Base-by-base conservation (phyloP, 1,140 invertebrate species). In the Brachionus manjavacas region DNA sequence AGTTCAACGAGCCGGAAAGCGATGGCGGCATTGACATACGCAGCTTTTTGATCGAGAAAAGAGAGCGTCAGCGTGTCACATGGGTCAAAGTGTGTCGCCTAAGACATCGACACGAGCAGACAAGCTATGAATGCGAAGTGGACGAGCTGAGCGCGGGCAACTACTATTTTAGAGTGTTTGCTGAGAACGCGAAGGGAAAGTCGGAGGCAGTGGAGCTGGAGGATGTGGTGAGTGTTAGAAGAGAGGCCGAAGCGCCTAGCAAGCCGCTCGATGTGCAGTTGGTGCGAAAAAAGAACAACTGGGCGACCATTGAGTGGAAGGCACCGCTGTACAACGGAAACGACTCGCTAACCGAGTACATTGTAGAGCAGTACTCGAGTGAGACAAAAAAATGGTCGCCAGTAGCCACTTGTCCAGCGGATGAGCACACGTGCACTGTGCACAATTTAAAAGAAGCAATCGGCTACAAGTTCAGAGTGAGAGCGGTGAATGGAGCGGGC, bases 141-240 rank as follows among this genome's bases (percentile, higher is more conserved):
- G 93, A 96, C 52, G 98, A 98, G 89, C 90, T 99, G 31, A 93
- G 92, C 1, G 93, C 97, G n/a, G 96, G 95, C 43, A 92, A 95
- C 39, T 99, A 99, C 88, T 96, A 99, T 85, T 99, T 99, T 92
- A 92, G 96, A 84, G 96, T 99, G 2, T 94, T 96, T 92, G 97
- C 97, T 76, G 97, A 99, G 89, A 99, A 99, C 90, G 93, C 95
- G 87, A 96, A 97, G 87, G 97, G 97, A 49, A 93, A 94, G 84
- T 97, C 96, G 28, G 96, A 98, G 85, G 95, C 96, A 4, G 16
- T 23, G 39, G 35, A 83, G 49, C 31, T 83, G n/a, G 9, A 8
- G 3, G 12, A 31, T 12, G 20, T 64, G 39, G 39, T 81, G 35
- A 11, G 1, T 0, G 7, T 81, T 0, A 55, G 64, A 25, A 81